Percentiles rank a stretch among this genome's conserved stretches.
phyloP scores from a whole-genome alignment of 2,888 invertebrate genomes.

The Perizoma flavofasciatum region DNA sequence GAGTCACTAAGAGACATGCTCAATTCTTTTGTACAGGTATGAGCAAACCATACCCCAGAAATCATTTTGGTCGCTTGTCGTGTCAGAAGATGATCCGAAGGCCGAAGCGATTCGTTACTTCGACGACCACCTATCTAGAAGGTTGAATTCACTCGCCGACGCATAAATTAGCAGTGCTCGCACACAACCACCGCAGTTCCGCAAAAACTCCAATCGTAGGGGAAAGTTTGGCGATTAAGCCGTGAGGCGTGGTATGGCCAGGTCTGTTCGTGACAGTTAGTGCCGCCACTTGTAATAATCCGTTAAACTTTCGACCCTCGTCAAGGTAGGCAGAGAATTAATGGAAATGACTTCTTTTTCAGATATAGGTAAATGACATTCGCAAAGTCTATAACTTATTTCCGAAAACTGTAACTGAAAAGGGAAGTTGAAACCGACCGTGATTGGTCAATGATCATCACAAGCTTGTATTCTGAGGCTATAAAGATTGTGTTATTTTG shows the following conservation, averaged over 20 bases:
- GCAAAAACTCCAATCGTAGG: conserved; percentile 81
- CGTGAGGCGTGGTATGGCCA: conserved; percentile 78
- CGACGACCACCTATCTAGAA: conserved; percentile 43
- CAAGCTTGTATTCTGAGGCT: no score
- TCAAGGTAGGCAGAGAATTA: conserved; percentile 78
- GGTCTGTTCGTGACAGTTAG: conserved; percentile 81
- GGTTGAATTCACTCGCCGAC: conserved; percentile 61
- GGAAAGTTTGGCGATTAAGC: conserved; percentile 83
- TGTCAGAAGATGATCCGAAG: no score
- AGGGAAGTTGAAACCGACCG: no score
- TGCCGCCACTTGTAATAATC: conserved; percentile 82
- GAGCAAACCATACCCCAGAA: no score
- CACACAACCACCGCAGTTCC: conserved; percentile 70
- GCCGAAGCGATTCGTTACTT: conserved; percentile 1
- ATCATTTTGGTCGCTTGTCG: no score
- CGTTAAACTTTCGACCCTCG: conserved; percentile 81
- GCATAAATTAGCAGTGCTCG: conserved; percentile 76
- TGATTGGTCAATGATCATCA: no score
- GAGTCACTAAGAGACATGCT: no score
- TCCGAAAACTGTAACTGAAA: no score
- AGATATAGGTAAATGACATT: conserved; percentile 52
- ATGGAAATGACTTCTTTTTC: conserved; percentile 70
- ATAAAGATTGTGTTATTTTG: no score
- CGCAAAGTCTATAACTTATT: no score
- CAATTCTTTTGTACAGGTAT: no score